Evolutionary conservation across 1,140 invertebrate genomes (phyloP), one percentile per base, ranked within the genome.

Genomic region (Drosophila nigrodunni): DNA sequence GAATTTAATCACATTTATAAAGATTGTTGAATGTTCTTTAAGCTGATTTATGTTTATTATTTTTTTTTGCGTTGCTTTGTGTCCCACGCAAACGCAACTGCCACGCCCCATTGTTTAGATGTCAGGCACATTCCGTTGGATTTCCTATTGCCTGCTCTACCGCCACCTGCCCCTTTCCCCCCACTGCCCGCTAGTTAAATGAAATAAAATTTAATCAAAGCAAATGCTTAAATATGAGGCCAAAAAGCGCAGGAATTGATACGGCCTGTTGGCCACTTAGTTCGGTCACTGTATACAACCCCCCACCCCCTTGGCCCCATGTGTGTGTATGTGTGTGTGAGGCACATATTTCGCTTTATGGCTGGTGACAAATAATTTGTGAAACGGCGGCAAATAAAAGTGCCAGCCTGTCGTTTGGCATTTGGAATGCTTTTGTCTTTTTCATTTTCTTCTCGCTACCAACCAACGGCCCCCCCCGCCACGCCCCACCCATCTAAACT

Each of bases 311-410:
- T 1, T 10, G 65, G 15, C 15, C 15, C 15, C 15, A 15, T 39
- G 47, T 41, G 30, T 34, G 58, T 55, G 59, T 34, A 7, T 47
- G 59, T 68, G 65, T 74, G 55, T 67, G 71, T 57, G 58, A 13
- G 50, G 37, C 72, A 70, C 72, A 72, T 76, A 58, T 82, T 55
- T 76, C 66, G 82, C 78, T 87, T 82, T 87, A 88, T 87, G 83
- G 82, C 82, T 86, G 87, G 80, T 88, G 83, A 87, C 83, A 87
- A 87, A 87, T 87, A 83, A 82, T 87, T 87, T 82, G 79, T 87
- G 82, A 87, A 86, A 80, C 75, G 78, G 82, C 82, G 82, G 79
- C 82, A 82, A 86, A 86, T 87, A 82, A 87, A 86, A 88, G 73
- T 79, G 82, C 64, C 57, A 60, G 65, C 77, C 74, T 77, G 75